Conservation (phyloP, 2,888 invertebrate species). For the Polymixis flavicincta region DNA sequence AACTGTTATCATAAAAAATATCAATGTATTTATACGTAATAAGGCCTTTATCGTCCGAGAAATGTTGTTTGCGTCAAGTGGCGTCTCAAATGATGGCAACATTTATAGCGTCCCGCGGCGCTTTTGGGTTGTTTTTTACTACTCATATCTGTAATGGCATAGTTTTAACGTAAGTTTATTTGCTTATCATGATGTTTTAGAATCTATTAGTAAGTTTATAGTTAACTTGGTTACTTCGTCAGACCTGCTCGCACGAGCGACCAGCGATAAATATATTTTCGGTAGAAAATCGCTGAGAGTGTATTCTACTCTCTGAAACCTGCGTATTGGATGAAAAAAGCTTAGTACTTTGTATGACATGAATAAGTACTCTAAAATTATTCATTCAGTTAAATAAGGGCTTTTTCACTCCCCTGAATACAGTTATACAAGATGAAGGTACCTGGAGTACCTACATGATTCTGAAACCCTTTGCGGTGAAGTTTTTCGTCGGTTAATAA, state of each 20-base stretch:
- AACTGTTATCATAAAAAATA: slow-evolving; percentile 68
- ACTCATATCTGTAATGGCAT: slow-evolving; percentile 61
- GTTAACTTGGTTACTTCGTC: slow-evolving; percentile 31
- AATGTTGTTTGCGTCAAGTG: slow-evolving; percentile 64
- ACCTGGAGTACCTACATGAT: too few relatives aligned
- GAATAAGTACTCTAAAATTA: neutral
- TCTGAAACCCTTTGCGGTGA: too few relatives aligned
- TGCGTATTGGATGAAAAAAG: neutral
- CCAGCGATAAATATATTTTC: slow-evolving; percentile 2
- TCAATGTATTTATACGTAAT: slow-evolving; percentile 68
- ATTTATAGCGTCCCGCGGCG: slow-evolving; percentile 65
- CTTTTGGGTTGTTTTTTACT: slow-evolving; percentile 65
- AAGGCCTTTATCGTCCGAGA: slow-evolving; percentile 64
- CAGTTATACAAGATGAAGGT: neutral
- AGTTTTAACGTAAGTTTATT: slow-evolving; percentile 64
- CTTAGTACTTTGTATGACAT: neutral
- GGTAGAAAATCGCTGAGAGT: neutral
- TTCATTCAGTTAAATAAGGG: neutral
- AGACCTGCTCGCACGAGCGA: slow-evolving; percentile 22
- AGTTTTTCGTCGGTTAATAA: too few relatives aligned
- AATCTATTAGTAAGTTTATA: slow-evolving; percentile 60
- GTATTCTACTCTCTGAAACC: neutral
- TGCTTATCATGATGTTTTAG: slow-evolving; percentile 63
- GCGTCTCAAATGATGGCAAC: slow-evolving; percentile 59
- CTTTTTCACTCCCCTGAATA: too few relatives aligned